Evolutionary conservation across 1,140 invertebrate species (phyloP), one percentile per base, ranked within the genome.

Genomic region (Oncopeltus fasciatus): DNA sequence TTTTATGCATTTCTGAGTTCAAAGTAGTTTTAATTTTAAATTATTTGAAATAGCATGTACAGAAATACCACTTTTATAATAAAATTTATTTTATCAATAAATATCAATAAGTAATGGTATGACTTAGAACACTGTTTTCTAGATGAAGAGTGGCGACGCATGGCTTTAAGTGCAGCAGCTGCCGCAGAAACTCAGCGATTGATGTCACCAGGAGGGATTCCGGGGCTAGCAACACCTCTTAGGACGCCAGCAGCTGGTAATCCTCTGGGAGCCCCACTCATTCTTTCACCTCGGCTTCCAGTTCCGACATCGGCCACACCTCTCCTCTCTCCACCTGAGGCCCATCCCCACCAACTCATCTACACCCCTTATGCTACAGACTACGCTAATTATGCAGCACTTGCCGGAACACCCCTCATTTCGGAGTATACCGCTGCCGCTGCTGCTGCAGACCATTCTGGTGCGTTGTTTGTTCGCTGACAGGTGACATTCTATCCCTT

Each of bases 381-480:
- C 68, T 92, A 91, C 75, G 82, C 85, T 71, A 91, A 91, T 73
- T 93, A 92, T 74, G 87, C 89, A 18, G 88, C 90, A 33, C 77
- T 92, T 60, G 81, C 84, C 29, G 83, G 84, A 29, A 85, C 88
- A 58, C 88, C 89, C 61, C 80, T 92, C 67, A 81, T 91, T 69
- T 85, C 87, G 68, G 89, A 90, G 72, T 92, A 92, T 78, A 80
- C 82, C 68, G 78, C 82, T 70, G 80, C 83, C 61, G 88, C 92
- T 78, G 79, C 82, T 68, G 78, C 82, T 70, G 80, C 83, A 62
- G 88, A 93, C 80, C 88, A 91, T 83, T 87, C 88, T 82, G 90
- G 90, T 93, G 90, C 89, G 90, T 93, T 90, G 75, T 89, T 88
- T 83, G 86, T 86, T 80, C 86, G 85, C 76, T 70, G 66, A 65